Evolutionary conservation across 2,113 vertebrate genomes (phyloP), one percentile per base, ranked within the genome.

Genomic region (Candoia aspera): DNA sequence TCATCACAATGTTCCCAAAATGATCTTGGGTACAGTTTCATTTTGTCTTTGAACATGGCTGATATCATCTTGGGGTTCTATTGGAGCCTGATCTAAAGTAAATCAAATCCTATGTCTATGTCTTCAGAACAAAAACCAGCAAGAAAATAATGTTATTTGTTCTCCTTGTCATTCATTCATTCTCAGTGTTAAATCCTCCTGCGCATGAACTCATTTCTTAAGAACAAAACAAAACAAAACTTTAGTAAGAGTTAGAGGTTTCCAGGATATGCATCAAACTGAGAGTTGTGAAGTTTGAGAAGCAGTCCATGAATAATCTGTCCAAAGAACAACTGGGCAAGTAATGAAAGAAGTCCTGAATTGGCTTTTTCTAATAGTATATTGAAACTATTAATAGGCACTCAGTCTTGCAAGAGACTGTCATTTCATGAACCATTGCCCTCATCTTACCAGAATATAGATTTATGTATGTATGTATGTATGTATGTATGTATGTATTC

Each of bases 1-100:
- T 91, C 85, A 85, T 23, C 11, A 23, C 49, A 90, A 92, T 94
- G 53, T 93, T 96, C 90, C 33, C 95, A 93, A 88, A 90, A 88
- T 90, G 94, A 94, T 53, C 59, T 91, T 46, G 19, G 86, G 62
- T 86, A n/a, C 1, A 4, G 29, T 6, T 90, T 88, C 94, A 59
- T 90, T 62, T 15, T 49, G 8, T 21, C 54, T 92, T 59, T 87
- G 79, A 62, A 73, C 93, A 88, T 60, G 94, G 29, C 90, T 96
- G 11, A 1, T 42, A 54, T 79, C 84, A 58, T 37, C n/a, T 8
- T n/a, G 23, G 24, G 49, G 49, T 59, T 90, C 89, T 10, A 8
- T 2, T 86, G 58, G 29, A 62, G 57, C 58, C 21, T 37, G 58
- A 64, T 19, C 84, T 62, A 23, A 62, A 86, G 11, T 62, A 64